Evolutionary conservation across 2,797 vertebrate species (phyloP).

Genomic region (Gambusia yucatana): DNA sequence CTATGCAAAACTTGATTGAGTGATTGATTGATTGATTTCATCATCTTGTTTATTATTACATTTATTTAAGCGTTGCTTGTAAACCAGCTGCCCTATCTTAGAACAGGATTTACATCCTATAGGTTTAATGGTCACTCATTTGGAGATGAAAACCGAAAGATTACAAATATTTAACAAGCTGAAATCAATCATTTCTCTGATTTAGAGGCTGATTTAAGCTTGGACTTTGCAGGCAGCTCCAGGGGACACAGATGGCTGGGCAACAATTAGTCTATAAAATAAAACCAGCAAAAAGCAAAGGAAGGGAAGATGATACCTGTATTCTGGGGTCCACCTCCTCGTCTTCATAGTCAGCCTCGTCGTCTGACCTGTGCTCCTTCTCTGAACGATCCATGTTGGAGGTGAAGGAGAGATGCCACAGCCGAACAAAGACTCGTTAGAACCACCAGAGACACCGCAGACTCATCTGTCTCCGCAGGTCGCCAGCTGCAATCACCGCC

Average conservation of each 20-base stretch:
- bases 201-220: background rate
- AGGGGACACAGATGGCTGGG: background rate
- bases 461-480: conserved; percentile 14
- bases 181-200: background rate
- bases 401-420: conserved; percentile 30
- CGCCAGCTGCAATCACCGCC: background rate
- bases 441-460: background rate
- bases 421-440: conserved; percentile 65
- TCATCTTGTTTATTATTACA: background rate
- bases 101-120: background rate
- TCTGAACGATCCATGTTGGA: conserved; percentile 75
- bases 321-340: conserved; percentile 95
- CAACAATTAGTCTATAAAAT: background rate
- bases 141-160: background rate
- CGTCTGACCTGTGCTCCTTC: conserved; percentile 74
- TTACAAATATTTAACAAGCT: background rate
- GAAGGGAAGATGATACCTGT: conserved; percentile 79
- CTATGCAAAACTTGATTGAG: too few relatives aligned
- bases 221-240: conserved; percentile 17
- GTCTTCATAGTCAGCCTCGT: conserved; percentile 83
- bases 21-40: background rate
- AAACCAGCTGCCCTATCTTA: background rate
- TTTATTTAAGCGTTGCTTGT: background rate
- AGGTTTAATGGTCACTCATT: background rate
- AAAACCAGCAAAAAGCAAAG: background rate